Evolutionary conservation across 2,797 vertebrate genomes (phyloP).

Genomic region (Rhinatrema bivittatum): DNA sequence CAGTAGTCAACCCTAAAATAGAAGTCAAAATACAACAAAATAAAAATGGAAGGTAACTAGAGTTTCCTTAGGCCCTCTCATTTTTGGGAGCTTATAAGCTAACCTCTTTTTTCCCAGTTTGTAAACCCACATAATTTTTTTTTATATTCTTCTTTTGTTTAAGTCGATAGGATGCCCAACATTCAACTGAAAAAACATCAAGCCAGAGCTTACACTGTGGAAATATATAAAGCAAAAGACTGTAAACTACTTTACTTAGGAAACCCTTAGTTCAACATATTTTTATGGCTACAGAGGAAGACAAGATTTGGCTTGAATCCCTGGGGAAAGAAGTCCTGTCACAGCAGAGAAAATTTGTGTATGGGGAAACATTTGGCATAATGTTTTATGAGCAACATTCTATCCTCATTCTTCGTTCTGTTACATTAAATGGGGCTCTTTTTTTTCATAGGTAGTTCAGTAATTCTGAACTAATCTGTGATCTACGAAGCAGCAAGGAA

Average conservation of each 20-base stretch:
- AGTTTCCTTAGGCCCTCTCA: no score
- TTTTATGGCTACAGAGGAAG: slow-evolving; percentile 34
- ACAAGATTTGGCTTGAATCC: slow-evolving; percentile 36
- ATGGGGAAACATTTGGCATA: slow-evolving; percentile 34
- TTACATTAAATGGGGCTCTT: no score
- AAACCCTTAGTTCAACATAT: slow-evolving; percentile 38
- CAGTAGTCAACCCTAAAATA: no score
- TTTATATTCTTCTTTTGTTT: slow-evolving; percentile 4
- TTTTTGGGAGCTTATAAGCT: no score
- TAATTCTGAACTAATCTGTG: no score
- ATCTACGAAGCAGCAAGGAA: no score
- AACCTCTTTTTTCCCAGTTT: slow-evolving; percentile 9
- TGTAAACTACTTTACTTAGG: slow-evolving; percentile 30
- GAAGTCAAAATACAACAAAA: no score
- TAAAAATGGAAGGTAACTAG: no score
- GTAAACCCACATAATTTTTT: slow-evolving; percentile 4
- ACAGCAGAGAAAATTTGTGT: slow-evolving; percentile 44
- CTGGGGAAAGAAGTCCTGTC: slow-evolving; percentile 36
- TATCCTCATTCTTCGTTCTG: slow-evolving; percentile 12
- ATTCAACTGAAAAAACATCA: slow-evolving; percentile 4
- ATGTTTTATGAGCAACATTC: slow-evolving; percentile 8
- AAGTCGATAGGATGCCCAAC: not conserved
- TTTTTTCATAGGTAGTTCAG: no score
- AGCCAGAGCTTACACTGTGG: no score
- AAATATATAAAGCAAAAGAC: no score